Conservation (phyloP, 1,140 invertebrate species). For the Musca vetustissima region DNA sequence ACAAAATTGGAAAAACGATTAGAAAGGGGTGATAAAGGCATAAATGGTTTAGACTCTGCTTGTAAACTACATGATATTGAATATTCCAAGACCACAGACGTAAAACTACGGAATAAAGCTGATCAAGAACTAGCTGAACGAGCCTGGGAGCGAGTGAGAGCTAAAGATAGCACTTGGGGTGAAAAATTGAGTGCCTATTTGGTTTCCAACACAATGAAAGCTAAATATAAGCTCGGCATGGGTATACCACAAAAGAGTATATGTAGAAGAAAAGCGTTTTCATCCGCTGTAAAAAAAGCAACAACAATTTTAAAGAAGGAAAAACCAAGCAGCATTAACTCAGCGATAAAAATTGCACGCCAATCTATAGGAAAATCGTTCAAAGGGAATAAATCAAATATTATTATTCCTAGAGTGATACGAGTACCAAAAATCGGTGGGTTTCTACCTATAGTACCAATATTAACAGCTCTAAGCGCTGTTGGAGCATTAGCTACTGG, state of each 20-base stretch:
- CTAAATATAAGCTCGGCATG: constrained; percentile 30
- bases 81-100: constrained; percentile 49
- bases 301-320: constrained; percentile 3
- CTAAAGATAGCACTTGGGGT: constrained; percentile 44
- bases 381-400: constrained; percentile 27
- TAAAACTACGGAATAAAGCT: constrained; percentile 48
- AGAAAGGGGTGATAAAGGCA: constrained; percentile 49
- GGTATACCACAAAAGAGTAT: neutral
- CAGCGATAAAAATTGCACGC: constrained; percentile 28
- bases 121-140: constrained; percentile 49
- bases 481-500: constrained; percentile 32
- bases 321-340: constrained; percentile 6
- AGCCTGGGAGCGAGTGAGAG: constrained; percentile 50
- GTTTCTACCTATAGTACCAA: constrained; percentile 45
- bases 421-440: constrained; percentile 48
- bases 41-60: constrained; percentile 55
- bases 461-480: constrained; percentile 49
- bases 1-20: constrained; percentile 55
- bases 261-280: neutral
- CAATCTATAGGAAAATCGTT: constrained; percentile 25
- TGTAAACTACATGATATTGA: constrained; percentile 57
- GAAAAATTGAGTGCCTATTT: constrained; percentile 27
- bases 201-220: constrained; percentile 31
- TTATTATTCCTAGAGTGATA: constrained; percentile 42
- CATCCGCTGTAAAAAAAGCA: neutral